Percentiles rank a stretch among this genome's conserved stretches.
Evolutionary conservation across 2,113 vertebrate species (phyloP).

Genomic region (Panthera uncia): DNA sequence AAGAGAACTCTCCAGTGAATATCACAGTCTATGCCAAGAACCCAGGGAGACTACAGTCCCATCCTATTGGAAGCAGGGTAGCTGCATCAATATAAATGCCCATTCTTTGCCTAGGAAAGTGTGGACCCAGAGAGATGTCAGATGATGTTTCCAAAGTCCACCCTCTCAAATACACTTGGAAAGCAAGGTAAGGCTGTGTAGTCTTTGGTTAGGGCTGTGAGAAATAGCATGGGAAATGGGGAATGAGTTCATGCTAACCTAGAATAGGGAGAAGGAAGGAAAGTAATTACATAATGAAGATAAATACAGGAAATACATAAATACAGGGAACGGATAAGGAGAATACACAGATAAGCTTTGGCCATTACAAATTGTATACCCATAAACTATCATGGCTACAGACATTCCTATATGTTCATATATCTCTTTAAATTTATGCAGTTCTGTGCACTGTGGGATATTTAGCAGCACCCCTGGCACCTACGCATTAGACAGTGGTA

Average conservation of each 20-base stretch:
- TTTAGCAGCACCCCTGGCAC: not conserved
- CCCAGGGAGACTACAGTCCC: not conserved
- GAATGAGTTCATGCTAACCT: not conserved
- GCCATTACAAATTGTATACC: not conserved
- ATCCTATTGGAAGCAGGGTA: not conserved
- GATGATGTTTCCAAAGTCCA: not conserved
- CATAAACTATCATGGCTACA: not conserved
- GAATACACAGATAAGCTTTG: not conserved
- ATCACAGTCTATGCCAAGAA: not conserved
- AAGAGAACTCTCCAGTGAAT: not conserved
- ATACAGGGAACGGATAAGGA: not conserved
- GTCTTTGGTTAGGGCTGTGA: not conserved
- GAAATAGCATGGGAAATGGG: not conserved
- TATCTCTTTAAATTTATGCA: not conserved
- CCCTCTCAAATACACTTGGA: not conserved
- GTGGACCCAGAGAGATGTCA: not conserved
- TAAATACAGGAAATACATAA: not conserved
- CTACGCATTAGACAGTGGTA: not conserved
- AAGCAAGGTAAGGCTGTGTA: not conserved
- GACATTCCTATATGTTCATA: too few species aligned
- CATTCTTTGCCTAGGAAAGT: not conserved
- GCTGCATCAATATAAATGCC: not conserved
- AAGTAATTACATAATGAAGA: not conserved
- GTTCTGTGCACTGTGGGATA: not conserved
- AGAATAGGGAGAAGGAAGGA: not conserved